phyloP scores from a whole-genome alignment of 2,797 vertebrate species.

The Enteromius viviparus region DNA sequence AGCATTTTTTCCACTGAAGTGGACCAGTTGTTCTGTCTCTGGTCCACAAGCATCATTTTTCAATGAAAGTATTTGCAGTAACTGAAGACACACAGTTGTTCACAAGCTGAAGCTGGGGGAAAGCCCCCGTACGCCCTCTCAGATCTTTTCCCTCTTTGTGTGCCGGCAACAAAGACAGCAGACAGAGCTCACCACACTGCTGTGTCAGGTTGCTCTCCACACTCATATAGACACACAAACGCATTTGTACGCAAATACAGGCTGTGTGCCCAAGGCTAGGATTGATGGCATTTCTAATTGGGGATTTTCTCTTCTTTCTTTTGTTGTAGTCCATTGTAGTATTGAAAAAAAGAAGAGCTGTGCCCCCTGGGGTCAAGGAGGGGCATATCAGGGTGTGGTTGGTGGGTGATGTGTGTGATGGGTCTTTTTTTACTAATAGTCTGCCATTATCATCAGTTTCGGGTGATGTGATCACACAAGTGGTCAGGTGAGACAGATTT shows the following conservation, averaged over 20 bases:
- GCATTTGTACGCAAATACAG: not conserved
- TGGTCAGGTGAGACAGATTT: not conserved
- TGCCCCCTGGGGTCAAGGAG: slow-evolving; percentile 62
- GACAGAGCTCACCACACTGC: slow-evolving; percentile 34
- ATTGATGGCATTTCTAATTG: slow-evolving; percentile 47
- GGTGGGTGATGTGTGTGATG: not conserved
- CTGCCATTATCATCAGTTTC: not conserved
- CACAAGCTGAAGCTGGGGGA: slow-evolving; percentile 19
- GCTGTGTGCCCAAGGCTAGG: slow-evolving; percentile 46
- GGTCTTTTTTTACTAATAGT: not conserved
- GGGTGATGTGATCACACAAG: not conserved
- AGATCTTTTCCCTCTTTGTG: slow-evolving; percentile 32
- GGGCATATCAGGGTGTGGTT: slow-evolving; percentile 21
- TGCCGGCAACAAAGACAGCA: slow-evolving; percentile 38
- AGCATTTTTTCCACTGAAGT: not conserved
- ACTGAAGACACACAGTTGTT: slow-evolving; percentile 39
- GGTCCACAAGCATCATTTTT: not conserved
- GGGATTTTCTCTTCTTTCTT: slow-evolving; percentile 46
- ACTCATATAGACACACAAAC: not conserved
- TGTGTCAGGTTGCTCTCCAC: slow-evolving; percentile 36
- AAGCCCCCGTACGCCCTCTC: slow-evolving; percentile 17
- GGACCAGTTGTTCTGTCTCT: slow-evolving; percentile 29
- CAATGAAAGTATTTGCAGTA: not conserved
- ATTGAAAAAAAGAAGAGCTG: slow-evolving; percentile 65
- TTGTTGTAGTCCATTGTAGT: slow-evolving; percentile 41